These are phyloP conservation scores for Drosophila fungiperda DNA, from an alignment of 2,888 invertebrate species.

Conservation along the genomic window DNA sequence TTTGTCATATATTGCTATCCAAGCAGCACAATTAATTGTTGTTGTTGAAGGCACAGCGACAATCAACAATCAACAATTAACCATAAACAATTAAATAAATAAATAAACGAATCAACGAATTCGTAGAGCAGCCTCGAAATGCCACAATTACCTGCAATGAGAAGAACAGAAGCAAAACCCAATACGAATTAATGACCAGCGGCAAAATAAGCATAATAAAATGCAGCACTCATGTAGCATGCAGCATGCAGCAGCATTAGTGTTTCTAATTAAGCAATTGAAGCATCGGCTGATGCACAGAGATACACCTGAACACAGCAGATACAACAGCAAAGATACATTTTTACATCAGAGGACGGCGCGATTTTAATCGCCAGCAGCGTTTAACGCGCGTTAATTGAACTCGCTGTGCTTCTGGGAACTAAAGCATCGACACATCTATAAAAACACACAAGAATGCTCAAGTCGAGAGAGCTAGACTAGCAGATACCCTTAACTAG, in stretches of 20 bases:
- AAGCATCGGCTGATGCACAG: conserved; percentile 30
- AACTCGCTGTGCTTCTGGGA: conserved; percentile 29
- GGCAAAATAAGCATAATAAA: conserved; percentile 43
- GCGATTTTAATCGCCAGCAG: conserved; percentile 39
- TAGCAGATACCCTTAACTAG: neutral
- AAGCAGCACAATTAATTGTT: conserved; percentile 67
- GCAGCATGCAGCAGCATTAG: conserved; percentile 31
- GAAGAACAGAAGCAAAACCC: conserved; percentile 31
- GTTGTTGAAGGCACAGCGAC: conserved; percentile 67
- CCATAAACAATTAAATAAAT: conserved; percentile 55
- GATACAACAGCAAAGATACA: conserved; percentile 10
- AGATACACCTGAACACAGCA: conserved; percentile 7
- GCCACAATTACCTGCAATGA: conserved; percentile 64
- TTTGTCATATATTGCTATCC: conserved; percentile 24
- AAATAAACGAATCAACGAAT: conserved; percentile 55
- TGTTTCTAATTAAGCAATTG: conserved; percentile 78
- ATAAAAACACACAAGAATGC: neutral
- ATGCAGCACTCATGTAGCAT: conserved; percentile 16
- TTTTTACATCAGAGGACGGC: conserved; percentile 9
- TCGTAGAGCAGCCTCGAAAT: conserved; percentile 27
- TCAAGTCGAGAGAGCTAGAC: neutral
- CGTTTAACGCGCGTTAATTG: conserved; percentile 51
- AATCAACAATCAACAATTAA: conserved; percentile 53
- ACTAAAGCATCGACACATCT: conserved; percentile 1
- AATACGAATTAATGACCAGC: conserved; percentile 46